Evolutionary conservation across 2,888 invertebrate genomes (phyloP), one percentile per base, ranked within the genome.

Genomic region (Euspilapteryx auroguttella): DNA sequence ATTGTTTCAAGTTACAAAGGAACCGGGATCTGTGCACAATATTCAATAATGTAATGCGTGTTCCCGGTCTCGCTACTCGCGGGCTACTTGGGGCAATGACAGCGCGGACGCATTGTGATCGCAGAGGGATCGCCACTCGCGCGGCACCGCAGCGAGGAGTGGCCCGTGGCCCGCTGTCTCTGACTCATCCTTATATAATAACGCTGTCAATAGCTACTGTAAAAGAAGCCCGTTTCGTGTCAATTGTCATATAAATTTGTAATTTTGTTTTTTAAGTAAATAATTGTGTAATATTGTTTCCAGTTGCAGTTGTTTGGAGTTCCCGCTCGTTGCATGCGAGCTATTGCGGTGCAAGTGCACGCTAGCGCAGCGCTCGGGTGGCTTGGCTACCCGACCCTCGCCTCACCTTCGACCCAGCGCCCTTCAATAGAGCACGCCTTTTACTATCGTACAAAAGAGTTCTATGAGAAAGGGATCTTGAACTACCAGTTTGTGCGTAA

Each of bases 401-500:
- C 59, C 55, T 53, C n/a, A n/a, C 55, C 57, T 56, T 49, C 55
- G 49, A 25, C 21, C 23, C 14, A 22, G 51, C 52, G 57, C 73
- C 73, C 66, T 65, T 65, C 61, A 56, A 65, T 66, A 66, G 62
- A 51, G 45, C 52, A 63, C 61, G 65, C 57, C 58, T 65, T 68
- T 68, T 59, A 65, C 69, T 68, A 71, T 58, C 42, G 50, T 50
- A 71, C 66, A 69, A 71, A 68, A 44, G 56, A 51, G 38, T 62
- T 73, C 71, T 73, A 73, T 73, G 71, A 75, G 75, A 73, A 75
- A 68, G 59, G 69, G 62, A 69, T 69, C 73, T 68, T 68, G 73
- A 73, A 65, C 69, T 73, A 73, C 73, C 73, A 75, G 75, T 75
- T 73, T 62, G 51, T 59, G 56, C 55, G 48, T 57, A 61, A 55